A percentile compares a stretch with the other conserved stretches of the same genome.
Conservation (phyloP, 2,888 invertebrate genomes). For the Antheraea yamamai region DNA sequence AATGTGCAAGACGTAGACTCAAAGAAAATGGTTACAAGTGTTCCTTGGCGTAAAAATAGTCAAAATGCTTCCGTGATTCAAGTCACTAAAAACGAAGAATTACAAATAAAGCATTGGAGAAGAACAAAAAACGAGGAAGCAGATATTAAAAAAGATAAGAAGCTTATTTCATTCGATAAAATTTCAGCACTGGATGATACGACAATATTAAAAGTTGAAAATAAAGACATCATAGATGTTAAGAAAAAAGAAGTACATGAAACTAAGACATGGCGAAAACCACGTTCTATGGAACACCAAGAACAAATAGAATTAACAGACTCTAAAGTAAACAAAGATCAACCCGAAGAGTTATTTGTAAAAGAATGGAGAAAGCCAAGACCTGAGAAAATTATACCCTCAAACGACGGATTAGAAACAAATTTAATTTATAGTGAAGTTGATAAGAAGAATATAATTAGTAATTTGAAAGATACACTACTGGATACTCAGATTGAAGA, state of each 20-base stretch:
- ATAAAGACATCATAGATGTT: constrained; percentile 34
- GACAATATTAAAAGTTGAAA: constrained; percentile 36
- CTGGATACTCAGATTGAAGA: constrained; percentile 39
- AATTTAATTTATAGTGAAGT: constrained; percentile 24
- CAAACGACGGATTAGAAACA: constrained; percentile 26
- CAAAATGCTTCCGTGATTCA: constrained; percentile 34
- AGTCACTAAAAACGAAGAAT: constrained; percentile 38
- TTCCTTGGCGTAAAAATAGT: constrained; percentile 66
- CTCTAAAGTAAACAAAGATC: constrained; percentile 25
- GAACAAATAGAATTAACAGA: constrained; percentile 26
- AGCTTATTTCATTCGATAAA: constrained; percentile 33
- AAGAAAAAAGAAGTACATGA: constrained; percentile 30
- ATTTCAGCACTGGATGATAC: constrained; percentile 38
- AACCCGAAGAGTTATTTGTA: constrained; percentile 26
- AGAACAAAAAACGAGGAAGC: constrained; percentile 38
- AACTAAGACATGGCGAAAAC: constrained; percentile 52
- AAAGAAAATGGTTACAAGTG: constrained; percentile 45
- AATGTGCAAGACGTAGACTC: constrained; percentile 57
- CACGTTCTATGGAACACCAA: constrained; percentile 35
- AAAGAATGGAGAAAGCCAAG: constrained; percentile 32
- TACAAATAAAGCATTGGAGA: constrained; percentile 53
- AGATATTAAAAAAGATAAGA: not conserved
- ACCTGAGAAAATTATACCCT: not conserved
- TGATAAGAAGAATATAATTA: constrained; percentile 32
- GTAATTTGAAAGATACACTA: constrained; percentile 37